phyloP scores from a whole-genome alignment of 30 jellyfish, hydroid and myxozoan genomes.

The Nemopilema nomurai region DNA sequence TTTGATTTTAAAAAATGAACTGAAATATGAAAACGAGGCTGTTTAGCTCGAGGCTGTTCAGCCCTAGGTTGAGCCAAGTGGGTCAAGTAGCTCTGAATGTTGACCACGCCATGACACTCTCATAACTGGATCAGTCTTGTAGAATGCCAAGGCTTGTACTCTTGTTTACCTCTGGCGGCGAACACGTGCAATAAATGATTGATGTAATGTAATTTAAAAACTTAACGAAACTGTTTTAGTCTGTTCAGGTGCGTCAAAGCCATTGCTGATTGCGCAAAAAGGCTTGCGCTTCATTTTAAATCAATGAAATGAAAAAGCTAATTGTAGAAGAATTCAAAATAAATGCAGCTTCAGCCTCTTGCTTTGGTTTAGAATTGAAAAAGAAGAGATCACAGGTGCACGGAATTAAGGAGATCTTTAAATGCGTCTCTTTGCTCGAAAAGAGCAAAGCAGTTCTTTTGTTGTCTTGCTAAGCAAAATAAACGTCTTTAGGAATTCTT shows the following conservation, averaged over 20 bases:
- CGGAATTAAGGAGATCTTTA: neutral
- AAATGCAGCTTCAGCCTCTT: conserved; percentile 1
- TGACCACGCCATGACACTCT: neutral
- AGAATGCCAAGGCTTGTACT: neutral
- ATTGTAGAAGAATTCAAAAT: conserved; percentile 4
- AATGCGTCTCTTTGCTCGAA: conserved; percentile 6
- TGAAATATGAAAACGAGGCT: too few species aligned
- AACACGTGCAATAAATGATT: conserved; percentile 37
- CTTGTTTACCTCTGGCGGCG: neutral
- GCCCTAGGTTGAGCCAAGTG: neutral
- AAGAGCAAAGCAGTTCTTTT: conserved; percentile 6
- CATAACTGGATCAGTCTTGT: neutral
- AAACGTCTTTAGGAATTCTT: neutral
- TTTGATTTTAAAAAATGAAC: too few species aligned
- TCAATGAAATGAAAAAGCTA: neutral
- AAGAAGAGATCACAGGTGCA: conserved; percentile 24
- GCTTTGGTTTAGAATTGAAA: conserved; percentile 5
- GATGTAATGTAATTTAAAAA: neutral
- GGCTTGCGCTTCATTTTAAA: neutral
- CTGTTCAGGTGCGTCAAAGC: conserved; percentile 15
- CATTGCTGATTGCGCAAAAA: neutral
- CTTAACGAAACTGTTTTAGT: neutral
- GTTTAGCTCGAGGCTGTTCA: too few species aligned
- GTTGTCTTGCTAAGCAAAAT: conserved; percentile 12
- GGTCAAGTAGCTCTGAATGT: neutral